A percentile compares a stretch with the other conserved stretches of the same genome.
Evolutionary conservation across 1,140 invertebrate species (phyloP).

Genomic region (Dysdera silvatica): DNA sequence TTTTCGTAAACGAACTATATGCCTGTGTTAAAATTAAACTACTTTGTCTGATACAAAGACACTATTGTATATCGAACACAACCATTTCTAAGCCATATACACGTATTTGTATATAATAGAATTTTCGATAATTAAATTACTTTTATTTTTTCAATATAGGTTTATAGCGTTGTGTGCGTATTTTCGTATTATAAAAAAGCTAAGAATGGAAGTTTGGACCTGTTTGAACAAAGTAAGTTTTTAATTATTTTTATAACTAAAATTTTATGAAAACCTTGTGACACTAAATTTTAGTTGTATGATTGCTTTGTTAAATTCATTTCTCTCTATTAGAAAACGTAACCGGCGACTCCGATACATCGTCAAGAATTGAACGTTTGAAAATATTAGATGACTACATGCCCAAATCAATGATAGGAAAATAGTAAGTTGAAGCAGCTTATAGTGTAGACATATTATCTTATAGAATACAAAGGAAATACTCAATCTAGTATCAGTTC

Average conservation of each 20-base stretch:
- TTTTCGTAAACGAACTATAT: no score
- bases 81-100: background rate
- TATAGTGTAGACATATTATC: no score
- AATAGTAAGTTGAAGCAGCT: constrained; percentile 28
- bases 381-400: constrained; percentile 22
- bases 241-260: background rate
- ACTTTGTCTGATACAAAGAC: no score
- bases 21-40: no score
- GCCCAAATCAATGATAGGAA: constrained; percentile 19
- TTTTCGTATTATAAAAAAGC: constrained; percentile 35
- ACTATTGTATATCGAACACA: background rate
- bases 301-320: background rate
- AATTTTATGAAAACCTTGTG: background rate
- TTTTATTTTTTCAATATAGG: constrained; percentile 25
- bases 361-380: constrained; percentile 20
- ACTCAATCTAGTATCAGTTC: no score
- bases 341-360: constrained; percentile 18
- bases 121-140: no score
- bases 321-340: constrained; percentile 10
- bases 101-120: background rate
- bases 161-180: constrained; percentile 35
- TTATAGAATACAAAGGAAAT: no score
- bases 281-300: background rate
- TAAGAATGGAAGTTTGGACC: constrained; percentile 29
- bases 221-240: constrained; percentile 28